phyloP scores from a whole-genome alignment of 2,113 vertebrate species.

The Platichthys flesus region DNA sequence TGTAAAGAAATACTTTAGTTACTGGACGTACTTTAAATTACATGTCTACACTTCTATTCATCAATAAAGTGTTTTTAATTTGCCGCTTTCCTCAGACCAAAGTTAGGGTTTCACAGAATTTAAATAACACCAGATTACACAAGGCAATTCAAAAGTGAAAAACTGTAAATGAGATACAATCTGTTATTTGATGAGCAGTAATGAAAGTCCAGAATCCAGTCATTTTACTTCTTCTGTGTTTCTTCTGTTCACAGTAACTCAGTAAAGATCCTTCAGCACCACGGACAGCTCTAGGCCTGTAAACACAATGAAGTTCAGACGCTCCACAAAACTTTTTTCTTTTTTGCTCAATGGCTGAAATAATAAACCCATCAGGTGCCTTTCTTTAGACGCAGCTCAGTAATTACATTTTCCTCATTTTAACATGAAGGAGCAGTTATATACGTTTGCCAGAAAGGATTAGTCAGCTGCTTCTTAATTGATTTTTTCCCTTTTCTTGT shows the following conservation, averaged over 20 bases:
- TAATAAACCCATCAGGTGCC: not conserved
- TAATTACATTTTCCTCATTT: not conserved
- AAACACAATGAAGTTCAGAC: no score
- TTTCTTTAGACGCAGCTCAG: not conserved
- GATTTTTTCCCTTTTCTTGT: not conserved
- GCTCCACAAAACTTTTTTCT: not conserved
- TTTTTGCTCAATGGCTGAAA: not conserved
- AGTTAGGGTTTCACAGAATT: no score
- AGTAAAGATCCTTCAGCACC: slow-evolving; percentile 23
- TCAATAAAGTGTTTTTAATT: no score
- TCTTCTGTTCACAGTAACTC: not conserved
- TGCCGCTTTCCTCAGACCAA: no score
- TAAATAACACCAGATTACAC: no score
- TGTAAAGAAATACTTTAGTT: no score
- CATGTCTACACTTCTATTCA: no score
- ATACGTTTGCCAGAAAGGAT: not conserved
- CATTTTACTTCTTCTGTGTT: not conserved
- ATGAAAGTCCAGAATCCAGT: not conserved
- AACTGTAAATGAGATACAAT: no score
- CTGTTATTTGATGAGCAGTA: not conserved
- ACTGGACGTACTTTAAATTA: not conserved
- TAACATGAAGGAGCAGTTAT: not conserved
- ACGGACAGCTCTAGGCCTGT: slow-evolving; percentile 26
- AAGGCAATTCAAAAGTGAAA: not conserved
- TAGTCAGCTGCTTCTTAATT: not conserved